Evolutionary conservation across 2,113 vertebrate species (phyloP).

Genomic region (human (Homo sapiens)): GRCh38 chr9:101687501-101688000

Average conservation of each 20-base stretch:
- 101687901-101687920: constrained; percentile 5
- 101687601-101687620: constrained; percentile 27
- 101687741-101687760: neutral
- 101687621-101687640: neutral
- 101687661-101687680: neutral
- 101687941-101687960: constrained; percentile 27
- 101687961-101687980: neutral
- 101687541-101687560: neutral
- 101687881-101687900: neutral
- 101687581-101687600: constrained; percentile 34
- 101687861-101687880: neutral
- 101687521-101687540: neutral
- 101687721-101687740: neutral
- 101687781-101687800: neutral
- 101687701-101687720: neutral
- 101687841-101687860: constrained; percentile 8
- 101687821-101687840: neutral
- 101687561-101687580: constrained; percentile 1
- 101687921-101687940: constrained; percentile 27
- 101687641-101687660: neutral
- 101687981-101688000: constrained; percentile 15
- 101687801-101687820: neutral
- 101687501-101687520: neutral
- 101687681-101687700: neutral
- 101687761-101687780: neutral